Percentiles rank a stretch among this genome's conserved stretches.
Conservation (phyloP, 2,113 vertebrate species). For the Notechis scutatus region DNA sequence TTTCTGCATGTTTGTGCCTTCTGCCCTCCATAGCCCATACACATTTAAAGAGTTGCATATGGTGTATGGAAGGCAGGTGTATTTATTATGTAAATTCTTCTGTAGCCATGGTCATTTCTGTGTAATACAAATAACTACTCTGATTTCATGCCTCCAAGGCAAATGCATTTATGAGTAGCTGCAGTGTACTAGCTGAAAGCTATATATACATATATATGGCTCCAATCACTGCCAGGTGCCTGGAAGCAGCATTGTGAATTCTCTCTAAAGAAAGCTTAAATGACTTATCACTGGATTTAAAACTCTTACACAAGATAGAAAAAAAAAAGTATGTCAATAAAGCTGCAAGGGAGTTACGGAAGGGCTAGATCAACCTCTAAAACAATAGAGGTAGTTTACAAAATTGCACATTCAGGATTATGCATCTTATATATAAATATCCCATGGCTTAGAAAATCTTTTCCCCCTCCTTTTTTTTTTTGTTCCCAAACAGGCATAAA, state of each 20-base stretch:
- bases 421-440: not conserved
- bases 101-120: constrained; percentile 48
- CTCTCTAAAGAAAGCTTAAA: constrained; percentile 61
- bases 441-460: not conserved
- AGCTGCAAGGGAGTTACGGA: constrained; percentile 58
- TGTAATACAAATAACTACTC: constrained; percentile 54
- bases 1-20: constrained; percentile 29
- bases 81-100: constrained; percentile 46
- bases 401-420: constrained; percentile 45
- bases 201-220: constrained; percentile 48
- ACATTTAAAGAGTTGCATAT: not conserved
- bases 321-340: constrained; percentile 60
- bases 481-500: not conserved
- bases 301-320: constrained; percentile 50
- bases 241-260: constrained; percentile 49
- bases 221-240: constrained; percentile 55
- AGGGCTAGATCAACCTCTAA: constrained; percentile 50
- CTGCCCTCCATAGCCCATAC: not conserved
- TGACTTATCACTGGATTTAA: constrained; percentile 58
- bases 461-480: not conserved
- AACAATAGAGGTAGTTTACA: constrained; percentile 49
- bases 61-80: constrained; percentile 35
- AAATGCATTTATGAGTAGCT: constrained; percentile 54
- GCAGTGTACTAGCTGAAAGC: constrained; percentile 40
- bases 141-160: constrained; percentile 47